phyloP scores from a whole-genome alignment of 1,140 invertebrate genomes.

The Drosophila guanche region DNA sequence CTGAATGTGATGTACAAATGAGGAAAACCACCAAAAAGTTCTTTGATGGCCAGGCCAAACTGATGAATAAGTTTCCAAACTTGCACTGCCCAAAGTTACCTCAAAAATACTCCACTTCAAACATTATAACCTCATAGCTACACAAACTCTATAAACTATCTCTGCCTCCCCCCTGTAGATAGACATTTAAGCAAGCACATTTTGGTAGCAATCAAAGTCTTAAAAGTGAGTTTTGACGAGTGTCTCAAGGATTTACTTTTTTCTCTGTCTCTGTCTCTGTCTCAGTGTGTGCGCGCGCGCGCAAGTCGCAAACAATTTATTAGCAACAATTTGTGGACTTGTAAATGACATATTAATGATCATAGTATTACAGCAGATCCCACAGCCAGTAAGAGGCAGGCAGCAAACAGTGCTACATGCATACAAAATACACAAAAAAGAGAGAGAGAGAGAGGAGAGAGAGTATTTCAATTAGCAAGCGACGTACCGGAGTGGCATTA shows the following conservation, averaged over 20 bases:
- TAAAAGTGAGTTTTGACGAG: conserved; percentile 1
- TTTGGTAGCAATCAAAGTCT: background rate
- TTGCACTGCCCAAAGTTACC: too few relatives aligned
- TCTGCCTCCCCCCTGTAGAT: too few relatives aligned
- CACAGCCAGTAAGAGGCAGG: conserved; percentile 16
- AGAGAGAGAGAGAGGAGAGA: too few relatives aligned
- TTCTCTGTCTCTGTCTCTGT: too few relatives aligned
- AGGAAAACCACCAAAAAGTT: conserved; percentile 12
- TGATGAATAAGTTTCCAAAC: too few relatives aligned
- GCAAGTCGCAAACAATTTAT: conserved; percentile 69
- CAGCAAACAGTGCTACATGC: conserved; percentile 57
- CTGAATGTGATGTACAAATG: conserved; percentile 20
- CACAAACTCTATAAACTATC: too few relatives aligned
- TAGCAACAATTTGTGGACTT: conserved; percentile 72
- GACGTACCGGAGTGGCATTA: conserved; percentile 25
- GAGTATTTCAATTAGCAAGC: conserved; percentile 59
- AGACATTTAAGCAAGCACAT: background rate
- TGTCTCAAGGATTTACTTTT: conserved; percentile 21
- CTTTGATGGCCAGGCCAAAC: background rate
- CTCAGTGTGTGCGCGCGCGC: background rate
- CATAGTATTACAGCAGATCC: conserved; percentile 49
- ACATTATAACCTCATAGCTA: too few relatives aligned
- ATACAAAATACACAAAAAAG: conserved; percentile 67
- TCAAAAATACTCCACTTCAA: too few relatives aligned
- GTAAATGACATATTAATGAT: conserved; percentile 82